These are phyloP conservation scores for Aix galericulata DNA, from an alignment of 2,113 vertebrate species.

Conservation along the genomic window DNA sequence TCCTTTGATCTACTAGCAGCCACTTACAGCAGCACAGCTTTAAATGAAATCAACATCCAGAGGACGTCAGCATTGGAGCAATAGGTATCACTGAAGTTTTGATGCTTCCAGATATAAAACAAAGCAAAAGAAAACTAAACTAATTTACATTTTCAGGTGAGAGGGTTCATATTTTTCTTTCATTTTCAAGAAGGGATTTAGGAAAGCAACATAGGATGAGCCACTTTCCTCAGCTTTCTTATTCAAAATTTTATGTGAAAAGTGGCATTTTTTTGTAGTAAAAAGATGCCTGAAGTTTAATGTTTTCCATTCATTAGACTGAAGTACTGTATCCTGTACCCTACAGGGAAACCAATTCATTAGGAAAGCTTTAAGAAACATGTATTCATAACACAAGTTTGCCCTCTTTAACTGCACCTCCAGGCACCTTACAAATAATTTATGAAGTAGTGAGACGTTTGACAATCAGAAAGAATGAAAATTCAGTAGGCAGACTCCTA, in stretches of 20 bases:
- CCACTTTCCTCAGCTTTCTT: neutral
- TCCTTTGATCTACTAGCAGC: neutral
- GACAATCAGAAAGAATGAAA: conserved; percentile 44
- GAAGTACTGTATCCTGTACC: conserved; percentile 13
- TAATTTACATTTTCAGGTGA: neutral
- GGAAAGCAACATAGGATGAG: neutral
- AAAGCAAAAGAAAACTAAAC: neutral
- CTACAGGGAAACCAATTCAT: conserved; percentile 63
- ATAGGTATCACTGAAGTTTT: neutral
- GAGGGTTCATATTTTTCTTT: neutral
- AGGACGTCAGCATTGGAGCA: neutral
- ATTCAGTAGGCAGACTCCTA: conserved; percentile 1
- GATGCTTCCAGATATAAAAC: neutral
- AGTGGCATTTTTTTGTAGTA: neutral
- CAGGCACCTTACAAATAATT: conserved; percentile 63
- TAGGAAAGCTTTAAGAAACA: conserved; percentile 63
- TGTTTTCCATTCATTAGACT: conserved; percentile 32
- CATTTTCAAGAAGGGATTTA: neutral
- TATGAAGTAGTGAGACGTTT: conserved; percentile 32
- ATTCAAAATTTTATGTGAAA: neutral
- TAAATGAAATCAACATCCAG: neutral
- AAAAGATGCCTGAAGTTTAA: conserved; percentile 17
- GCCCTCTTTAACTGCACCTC: conserved; percentile 57
- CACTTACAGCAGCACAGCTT: neutral
- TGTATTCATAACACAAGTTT: conserved; percentile 50